phyloP scores from a whole-genome alignment of 30 jellyfish, hydroid and myxozoan species.

The Sanderia malayensis region DNA sequence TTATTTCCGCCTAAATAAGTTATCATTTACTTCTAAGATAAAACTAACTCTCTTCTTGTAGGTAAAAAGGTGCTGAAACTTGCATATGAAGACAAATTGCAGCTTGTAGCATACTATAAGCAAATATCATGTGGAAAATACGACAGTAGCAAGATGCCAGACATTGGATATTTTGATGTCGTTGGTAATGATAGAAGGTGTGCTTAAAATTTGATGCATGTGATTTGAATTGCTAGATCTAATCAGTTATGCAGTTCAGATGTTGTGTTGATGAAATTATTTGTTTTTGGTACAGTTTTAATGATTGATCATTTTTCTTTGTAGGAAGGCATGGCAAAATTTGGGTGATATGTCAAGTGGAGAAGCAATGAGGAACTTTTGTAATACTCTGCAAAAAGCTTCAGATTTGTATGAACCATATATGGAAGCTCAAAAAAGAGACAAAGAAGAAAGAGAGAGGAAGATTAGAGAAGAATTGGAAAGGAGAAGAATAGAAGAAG shows the following conservation, averaged over 20 bases:
- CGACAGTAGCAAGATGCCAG: slow-evolving; percentile 87
- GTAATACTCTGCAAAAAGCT: slow-evolving; percentile 67
- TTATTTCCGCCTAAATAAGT: background rate
- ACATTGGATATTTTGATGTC: slow-evolving; percentile 95
- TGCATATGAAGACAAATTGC: slow-evolving; percentile 74
- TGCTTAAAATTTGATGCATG: background rate
- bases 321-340: slow-evolving; percentile 96
- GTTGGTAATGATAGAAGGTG: slow-evolving; percentile 98
- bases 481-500: slow-evolving; percentile 69
- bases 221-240: no score
- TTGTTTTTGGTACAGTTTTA: no score
- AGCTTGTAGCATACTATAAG: slow-evolving; percentile 86
- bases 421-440: slow-evolving; percentile 78
- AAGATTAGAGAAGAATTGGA: slow-evolving; percentile 68
- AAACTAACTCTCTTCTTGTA: background rate
- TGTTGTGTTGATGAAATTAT: no score
- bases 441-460: slow-evolving; percentile 77
- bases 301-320: background rate
- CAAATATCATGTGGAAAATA: slow-evolving; percentile 91
- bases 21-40: background rate
- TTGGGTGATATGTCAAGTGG: slow-evolving; percentile 65
- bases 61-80: slow-evolving; percentile 69
- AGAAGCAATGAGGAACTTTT: slow-evolving; percentile 70
- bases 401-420: slow-evolving; percentile 54
- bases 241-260: no score